Conservation (phyloP, 2,888 invertebrate species). For the Oligia fasciuncula region DNA sequence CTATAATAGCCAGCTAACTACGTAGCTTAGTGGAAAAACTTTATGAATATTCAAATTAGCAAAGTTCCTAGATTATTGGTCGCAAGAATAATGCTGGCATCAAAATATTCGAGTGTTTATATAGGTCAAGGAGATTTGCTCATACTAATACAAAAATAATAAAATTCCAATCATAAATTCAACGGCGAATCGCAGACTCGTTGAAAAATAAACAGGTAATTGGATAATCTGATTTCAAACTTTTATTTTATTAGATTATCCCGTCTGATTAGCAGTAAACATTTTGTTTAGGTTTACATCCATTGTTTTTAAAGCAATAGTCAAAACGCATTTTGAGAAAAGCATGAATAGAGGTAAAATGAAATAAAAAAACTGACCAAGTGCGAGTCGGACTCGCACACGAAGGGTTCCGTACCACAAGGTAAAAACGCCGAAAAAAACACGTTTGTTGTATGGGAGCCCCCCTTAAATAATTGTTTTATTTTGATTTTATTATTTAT, state of each 20-base stretch:
- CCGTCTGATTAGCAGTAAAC: background rate
- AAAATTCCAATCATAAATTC: background rate
- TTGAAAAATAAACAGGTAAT: background rate
- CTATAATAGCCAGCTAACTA: constrained; percentile 49
- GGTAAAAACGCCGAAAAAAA: no score
- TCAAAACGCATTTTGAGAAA: background rate
- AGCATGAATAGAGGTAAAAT: background rate
- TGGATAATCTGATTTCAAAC: constrained; percentile 3
- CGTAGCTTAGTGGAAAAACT: constrained; percentile 44
- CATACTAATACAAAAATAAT: constrained; percentile 4
- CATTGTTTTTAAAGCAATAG: background rate
- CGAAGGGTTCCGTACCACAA: no score
- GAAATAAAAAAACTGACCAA: background rate
- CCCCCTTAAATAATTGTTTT: no score
- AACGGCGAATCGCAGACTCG: background rate
- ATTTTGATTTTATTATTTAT: no score
- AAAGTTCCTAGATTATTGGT: constrained; percentile 52
- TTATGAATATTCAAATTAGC: constrained; percentile 62
- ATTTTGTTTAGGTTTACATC: background rate
- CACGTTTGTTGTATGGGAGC: no score
- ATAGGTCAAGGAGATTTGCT: constrained; percentile 40
- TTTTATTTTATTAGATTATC: constrained; percentile 1
- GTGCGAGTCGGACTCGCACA: no score
- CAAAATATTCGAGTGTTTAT: constrained; percentile 41
- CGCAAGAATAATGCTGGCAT: constrained; percentile 43